A percentile compares a stretch with the other conserved stretches of the same genome.
Conservation (phyloP, 2,797 vertebrate species). For the Sebastes alutus region DNA sequence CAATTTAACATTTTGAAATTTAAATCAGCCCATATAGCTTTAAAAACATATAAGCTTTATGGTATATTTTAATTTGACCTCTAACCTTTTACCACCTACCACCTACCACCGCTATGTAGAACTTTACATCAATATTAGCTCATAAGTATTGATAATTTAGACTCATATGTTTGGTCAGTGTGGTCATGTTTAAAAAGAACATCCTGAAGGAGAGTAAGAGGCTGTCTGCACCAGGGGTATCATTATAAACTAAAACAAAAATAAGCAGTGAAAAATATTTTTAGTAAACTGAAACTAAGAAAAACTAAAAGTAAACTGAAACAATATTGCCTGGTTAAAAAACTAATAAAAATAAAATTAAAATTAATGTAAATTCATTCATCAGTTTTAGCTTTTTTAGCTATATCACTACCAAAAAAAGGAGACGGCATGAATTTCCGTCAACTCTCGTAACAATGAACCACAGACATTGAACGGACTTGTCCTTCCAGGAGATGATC, state of each 20-base stretch:
- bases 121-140: background rate
- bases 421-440: too few species aligned
- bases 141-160: background rate
- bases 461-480: too few species aligned
- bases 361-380: too few species aligned
- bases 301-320: too few species aligned
- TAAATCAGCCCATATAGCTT: background rate
- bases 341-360: too few species aligned
- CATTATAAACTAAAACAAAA: background rate
- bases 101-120: background rate
- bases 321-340: too few species aligned
- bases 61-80: background rate
- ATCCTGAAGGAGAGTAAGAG: background rate
- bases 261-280: background rate
- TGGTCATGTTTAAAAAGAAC: background rate
- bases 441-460: too few species aligned
- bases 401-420: too few species aligned
- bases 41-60: background rate
- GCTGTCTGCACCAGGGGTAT: fast-evolving
- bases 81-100: background rate
- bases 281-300: too few species aligned
- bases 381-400: too few species aligned
- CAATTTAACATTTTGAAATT: background rate
- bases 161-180: background rate
- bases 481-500: too few species aligned